These are phyloP conservation scores for Coelopa pilipes DNA, from an alignment of 2,888 invertebrate species.

Conservation along the genomic window DNA sequence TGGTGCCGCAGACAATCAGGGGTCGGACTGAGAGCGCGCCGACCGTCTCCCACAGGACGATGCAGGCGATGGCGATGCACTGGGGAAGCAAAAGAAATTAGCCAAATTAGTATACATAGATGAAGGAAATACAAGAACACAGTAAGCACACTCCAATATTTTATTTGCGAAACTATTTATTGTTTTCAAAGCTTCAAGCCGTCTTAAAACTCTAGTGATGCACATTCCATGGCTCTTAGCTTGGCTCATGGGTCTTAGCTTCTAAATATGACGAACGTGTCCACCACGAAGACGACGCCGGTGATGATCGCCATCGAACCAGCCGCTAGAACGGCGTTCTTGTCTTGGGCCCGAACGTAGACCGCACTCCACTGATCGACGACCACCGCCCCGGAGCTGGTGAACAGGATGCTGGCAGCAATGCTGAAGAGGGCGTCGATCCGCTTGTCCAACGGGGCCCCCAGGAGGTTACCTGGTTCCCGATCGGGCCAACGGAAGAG, in stretches of 20 bases:
- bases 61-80: slow-evolving; percentile 62
- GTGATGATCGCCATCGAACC: slow-evolving; percentile 54
- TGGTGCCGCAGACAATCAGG: slow-evolving; percentile 60
- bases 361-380: slow-evolving; percentile 54
- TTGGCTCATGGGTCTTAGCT: slow-evolving; percentile 36
- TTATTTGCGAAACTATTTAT: not conserved
- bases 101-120: no score
- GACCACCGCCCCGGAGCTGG: slow-evolving; percentile 54
- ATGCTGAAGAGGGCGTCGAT: slow-evolving; percentile 55
- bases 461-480: slow-evolving; percentile 52
- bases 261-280: slow-evolving; percentile 54
- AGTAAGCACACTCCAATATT: not conserved
- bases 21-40: slow-evolving; percentile 49
- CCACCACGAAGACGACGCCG: slow-evolving; percentile 54
- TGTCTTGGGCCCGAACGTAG: slow-evolving; percentile 47
- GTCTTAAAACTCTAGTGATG: not conserved
- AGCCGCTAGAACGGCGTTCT: slow-evolving; percentile 49
- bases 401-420: slow-evolving; percentile 53
- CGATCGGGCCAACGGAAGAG: not conserved
- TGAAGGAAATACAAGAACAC: not conserved
- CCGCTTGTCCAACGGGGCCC: slow-evolving; percentile 54
- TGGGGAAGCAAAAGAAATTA: slow-evolving; percentile 36
- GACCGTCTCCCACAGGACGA: slow-evolving; percentile 57
- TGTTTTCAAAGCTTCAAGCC: not conserved
- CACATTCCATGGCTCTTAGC: not conserved